These are phyloP conservation scores for Collichthys lucidus DNA, from an alignment of 2,113 vertebrate species.

Conservation along the genomic window DNA sequence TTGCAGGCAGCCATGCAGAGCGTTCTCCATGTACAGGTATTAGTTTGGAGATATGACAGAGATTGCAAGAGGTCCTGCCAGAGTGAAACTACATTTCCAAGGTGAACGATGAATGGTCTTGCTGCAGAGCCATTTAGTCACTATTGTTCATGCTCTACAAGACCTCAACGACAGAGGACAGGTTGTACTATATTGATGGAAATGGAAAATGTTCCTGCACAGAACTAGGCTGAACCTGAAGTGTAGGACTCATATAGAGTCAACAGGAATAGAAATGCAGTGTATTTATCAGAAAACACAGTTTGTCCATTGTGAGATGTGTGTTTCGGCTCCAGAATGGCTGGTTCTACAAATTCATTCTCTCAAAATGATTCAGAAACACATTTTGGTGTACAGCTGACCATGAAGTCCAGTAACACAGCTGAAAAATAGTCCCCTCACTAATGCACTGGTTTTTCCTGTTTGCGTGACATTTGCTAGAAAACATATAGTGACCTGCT, in stretches of 20 bases:
- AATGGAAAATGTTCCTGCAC: conserved; percentile 27
- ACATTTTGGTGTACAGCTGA: too few species aligned
- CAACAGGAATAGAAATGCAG: neutral
- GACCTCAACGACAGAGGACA: conserved; percentile 28
- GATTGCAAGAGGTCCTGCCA: conserved; percentile 21
- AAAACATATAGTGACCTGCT: too few species aligned
- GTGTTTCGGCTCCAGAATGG: too few species aligned
- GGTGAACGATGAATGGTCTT: conserved; percentile 7
- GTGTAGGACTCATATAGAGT: too few species aligned
- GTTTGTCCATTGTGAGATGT: too few species aligned
- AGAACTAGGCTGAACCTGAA: conserved; percentile 1
- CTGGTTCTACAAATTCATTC: too few species aligned
- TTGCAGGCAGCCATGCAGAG: conserved; percentile 6
- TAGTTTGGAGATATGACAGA: conserved; percentile 22
- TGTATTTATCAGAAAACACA: neutral
- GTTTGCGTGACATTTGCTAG: too few species aligned
- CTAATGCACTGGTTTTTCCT: too few species aligned
- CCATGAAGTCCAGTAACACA: too few species aligned
- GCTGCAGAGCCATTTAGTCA: conserved; percentile 45
- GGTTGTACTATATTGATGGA: conserved; percentile 16
- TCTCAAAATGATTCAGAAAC: too few species aligned
- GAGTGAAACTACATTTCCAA: conserved; percentile 11
- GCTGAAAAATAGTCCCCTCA: too few species aligned
- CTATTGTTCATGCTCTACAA: conserved; percentile 38
- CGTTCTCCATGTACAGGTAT: neutral